Percentiles rank a stretch among this genome's conserved stretches.
These are phyloP conservation scores for Strix aluco DNA, from an alignment of 2,113 vertebrate species.

Conservation along the genomic window DNA sequence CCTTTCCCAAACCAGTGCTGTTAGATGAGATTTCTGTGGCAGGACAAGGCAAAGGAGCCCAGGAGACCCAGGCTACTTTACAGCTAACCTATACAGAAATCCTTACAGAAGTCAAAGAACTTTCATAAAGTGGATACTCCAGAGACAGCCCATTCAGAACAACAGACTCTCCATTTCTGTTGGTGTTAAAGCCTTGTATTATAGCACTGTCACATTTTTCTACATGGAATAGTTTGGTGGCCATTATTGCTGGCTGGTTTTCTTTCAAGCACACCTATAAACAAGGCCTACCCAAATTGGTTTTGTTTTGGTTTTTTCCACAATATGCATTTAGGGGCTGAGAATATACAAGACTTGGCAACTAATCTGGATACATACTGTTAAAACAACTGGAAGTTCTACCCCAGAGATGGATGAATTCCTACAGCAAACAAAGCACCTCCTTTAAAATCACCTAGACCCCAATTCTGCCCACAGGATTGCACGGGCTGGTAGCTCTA, in stretches of 20 bases:
- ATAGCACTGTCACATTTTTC: neutral
- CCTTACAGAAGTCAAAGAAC: neutral
- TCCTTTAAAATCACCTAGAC: neutral
- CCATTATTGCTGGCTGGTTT: neutral
- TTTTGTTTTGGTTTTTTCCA: neutral
- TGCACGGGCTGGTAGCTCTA: neutral
- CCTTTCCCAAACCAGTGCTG: slow-evolving; percentile 48
- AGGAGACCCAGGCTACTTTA: neutral
- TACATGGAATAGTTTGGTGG: neutral
- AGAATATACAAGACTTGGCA: neutral
- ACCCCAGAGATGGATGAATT: neutral
- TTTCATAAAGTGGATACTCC: neutral
- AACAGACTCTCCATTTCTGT: neutral
- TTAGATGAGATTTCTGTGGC: slow-evolving; percentile 26
- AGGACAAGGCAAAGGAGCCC: slow-evolving; percentile 22
- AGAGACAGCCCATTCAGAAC: neutral
- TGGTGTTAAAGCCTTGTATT: neutral
- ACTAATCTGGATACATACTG: neutral
- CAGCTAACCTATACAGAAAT: neutral
- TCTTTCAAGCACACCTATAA: neutral
- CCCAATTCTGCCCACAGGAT: neutral
- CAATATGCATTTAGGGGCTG: neutral
- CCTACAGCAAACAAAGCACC: neutral
- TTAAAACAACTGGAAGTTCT: neutral
- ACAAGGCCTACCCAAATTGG: neutral